Evolutionary conservation across 2,888 invertebrate species (phyloP).

Genomic region (Sinodicranocentrus sp.): DNA sequence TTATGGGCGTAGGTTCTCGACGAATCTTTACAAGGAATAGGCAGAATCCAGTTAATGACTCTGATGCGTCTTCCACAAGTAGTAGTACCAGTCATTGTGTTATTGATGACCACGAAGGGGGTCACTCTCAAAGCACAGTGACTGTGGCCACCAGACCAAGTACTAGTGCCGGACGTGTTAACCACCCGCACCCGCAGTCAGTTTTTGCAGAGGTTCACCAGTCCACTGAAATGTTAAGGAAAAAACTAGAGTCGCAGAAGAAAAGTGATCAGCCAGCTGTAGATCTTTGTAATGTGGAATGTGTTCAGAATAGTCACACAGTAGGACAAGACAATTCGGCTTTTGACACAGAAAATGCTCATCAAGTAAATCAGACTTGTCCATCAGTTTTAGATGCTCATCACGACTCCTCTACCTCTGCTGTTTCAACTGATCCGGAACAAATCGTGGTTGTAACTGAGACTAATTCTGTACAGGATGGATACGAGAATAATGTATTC

Average conservation of each 20-base stretch:
- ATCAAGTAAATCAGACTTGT: background rate
- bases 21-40: conserved; percentile 33
- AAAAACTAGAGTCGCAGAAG: conserved; percentile 45
- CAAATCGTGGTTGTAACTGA: conserved; percentile 28
- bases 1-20: conserved; percentile 39
- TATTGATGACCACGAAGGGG: conserved; percentile 22
- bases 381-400: conserved; percentile 3
- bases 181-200: conserved; percentile 48
- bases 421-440: too few species aligned
- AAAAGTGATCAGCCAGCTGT: background rate
- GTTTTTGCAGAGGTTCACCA: conserved; percentile 73
- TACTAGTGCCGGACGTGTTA: conserved; percentile 32
- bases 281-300: conserved; percentile 1
- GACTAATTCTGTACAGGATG: too few species aligned
- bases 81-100: conserved; percentile 54
- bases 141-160: conserved; percentile 32
- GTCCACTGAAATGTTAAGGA: conserved; percentile 52
- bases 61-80: conserved; percentile 60
- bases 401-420: too few species aligned
- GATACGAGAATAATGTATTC: background rate
- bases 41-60: conserved; percentile 56
- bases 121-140: conserved; percentile 12
- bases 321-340: conserved; percentile 23
- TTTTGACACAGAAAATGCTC: background rate
- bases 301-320: conserved; percentile 1